A percentile compares a stretch with the other conserved stretches of the same genome.
Conservation (phyloP, 2,113 vertebrate species). For the Paradisaea rubra region DNA sequence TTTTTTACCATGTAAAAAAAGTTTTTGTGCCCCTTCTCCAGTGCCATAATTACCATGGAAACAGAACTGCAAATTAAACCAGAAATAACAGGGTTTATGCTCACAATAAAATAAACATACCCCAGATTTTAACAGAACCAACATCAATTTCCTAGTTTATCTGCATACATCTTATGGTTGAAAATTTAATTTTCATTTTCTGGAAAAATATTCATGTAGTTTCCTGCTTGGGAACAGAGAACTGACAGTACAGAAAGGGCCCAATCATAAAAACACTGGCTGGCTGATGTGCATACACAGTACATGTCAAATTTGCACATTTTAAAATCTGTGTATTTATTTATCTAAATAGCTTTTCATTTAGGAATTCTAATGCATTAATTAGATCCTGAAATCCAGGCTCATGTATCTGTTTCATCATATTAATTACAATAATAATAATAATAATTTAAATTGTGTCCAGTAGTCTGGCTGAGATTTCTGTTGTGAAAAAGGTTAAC, state of each 20-base stretch:
- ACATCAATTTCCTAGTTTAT: constrained; percentile 9
- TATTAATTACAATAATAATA: background rate
- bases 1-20: constrained; percentile 49
- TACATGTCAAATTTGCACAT: background rate
- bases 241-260: background rate
- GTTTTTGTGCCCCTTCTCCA: constrained; percentile 21
- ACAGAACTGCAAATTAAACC: constrained; percentile 70
- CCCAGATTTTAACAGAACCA: constrained; percentile 39
- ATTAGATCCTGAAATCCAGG: background rate
- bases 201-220: background rate
- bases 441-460: background rate
- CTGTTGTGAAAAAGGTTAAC: background rate
- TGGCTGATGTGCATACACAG: background rate
- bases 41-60: constrained; percentile 75
- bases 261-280: background rate
- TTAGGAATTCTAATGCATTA: background rate
- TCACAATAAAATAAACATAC: constrained; percentile 54
- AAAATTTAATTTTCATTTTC: background rate
- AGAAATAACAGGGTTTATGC: constrained; percentile 57
- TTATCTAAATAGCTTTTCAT: background rate
- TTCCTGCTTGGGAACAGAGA: background rate
- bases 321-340: background rate
- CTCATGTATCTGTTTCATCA: background rate
- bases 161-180: background rate
- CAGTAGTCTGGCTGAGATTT: background rate